phyloP scores from a whole-genome alignment of 2,113 vertebrate genomes.

The Todiramphus chloris region DNA sequence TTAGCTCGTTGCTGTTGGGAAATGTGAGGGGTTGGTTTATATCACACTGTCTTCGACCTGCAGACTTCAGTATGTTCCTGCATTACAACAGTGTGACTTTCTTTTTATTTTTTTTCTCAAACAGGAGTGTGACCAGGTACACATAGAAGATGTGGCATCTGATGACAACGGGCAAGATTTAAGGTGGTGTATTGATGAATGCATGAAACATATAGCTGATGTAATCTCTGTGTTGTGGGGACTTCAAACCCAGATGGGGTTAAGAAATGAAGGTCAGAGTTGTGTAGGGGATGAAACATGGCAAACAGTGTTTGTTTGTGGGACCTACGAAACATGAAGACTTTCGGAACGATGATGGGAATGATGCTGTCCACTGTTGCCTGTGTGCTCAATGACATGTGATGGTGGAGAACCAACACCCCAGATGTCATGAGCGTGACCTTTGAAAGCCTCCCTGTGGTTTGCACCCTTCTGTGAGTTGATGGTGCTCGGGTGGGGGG shows the following conservation, averaged over 20 bases:
- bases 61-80: not conserved
- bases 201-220: not conserved
- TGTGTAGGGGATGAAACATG: not conserved
- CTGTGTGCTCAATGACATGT: not conserved
- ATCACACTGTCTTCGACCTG: not conserved
- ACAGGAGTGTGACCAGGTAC: conserved; percentile 98
- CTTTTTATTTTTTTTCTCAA: conserved; percentile 31
- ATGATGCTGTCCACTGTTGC: not conserved
- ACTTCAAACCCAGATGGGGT: not conserved
- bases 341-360: not conserved
- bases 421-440: not conserved
- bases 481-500: not conserved
- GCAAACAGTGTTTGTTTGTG: not conserved
- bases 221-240: not conserved
- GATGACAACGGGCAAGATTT: conserved; percentile 98
- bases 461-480: not conserved
- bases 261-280: not conserved
- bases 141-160: conserved; percentile 95
- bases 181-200: conserved; percentile 76
- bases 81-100: not conserved
- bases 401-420: not conserved
- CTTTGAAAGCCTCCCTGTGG: not conserved
- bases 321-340: not conserved
- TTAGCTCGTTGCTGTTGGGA: not conserved
- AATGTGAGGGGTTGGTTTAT: not conserved